Conservation (phyloP, 2,113 vertebrate genomes). For the Forbesichthys agassizii region DNA sequence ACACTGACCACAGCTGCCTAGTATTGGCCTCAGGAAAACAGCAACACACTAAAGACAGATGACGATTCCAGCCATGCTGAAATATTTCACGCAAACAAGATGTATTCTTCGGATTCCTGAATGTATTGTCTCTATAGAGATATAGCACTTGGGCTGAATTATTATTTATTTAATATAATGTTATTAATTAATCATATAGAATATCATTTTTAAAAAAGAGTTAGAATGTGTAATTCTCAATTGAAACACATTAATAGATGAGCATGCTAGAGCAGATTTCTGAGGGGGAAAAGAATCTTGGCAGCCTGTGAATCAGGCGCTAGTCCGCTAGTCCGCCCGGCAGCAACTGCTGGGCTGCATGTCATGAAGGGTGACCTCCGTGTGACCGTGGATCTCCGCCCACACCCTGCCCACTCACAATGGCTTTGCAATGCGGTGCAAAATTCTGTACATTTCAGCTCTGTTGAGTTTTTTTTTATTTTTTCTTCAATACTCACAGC, state of each 20-base stretch:
- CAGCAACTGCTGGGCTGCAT: conserved; percentile 6
- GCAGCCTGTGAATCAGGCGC: background rate
- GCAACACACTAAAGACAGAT: no score
- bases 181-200: no score
- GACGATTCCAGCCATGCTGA: no score
- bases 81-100: no score
- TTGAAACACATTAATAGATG: background rate
- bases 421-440: background rate
- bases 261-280: background rate
- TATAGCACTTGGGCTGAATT: no score
- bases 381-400: conserved; percentile 6
- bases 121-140: no score
- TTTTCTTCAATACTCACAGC: no score
- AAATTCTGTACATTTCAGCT: background rate
- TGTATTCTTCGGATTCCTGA: no score
- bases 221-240: background rate
- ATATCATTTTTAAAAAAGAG: no score
- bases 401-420: background rate
- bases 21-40: background rate
- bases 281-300: background rate
- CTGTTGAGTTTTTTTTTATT: no score
- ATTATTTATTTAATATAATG: no score
- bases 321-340: background rate
- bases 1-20: conserved; percentile 7
- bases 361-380: conserved; percentile 10